A percentile compares a stretch with the other conserved stretches of the same genome.
Evolutionary conservation across 2,113 vertebrate genomes (phyloP).

Genomic region (Odocoileus hemionus): DNA sequence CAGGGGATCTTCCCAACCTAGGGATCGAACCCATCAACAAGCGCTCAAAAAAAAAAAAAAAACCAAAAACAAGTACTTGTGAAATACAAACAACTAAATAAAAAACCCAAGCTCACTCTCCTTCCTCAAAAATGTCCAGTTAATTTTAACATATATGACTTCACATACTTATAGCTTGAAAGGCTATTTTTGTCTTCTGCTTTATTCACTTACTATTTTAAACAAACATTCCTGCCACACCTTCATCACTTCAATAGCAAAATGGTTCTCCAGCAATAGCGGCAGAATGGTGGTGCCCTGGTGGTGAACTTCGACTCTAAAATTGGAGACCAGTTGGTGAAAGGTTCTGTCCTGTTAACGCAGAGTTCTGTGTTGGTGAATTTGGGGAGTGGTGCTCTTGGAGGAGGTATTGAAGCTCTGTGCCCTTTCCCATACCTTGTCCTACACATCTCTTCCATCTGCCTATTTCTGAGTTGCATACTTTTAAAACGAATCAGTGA

Average conservation of each 20-base stretch:
- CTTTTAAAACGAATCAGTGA: neutral
- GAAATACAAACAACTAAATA: neutral
- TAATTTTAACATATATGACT: neutral
- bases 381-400: neutral
- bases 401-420: neutral
- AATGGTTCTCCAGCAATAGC: neutral
- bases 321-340: neutral
- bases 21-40: neutral
- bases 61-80: neutral
- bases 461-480: neutral
- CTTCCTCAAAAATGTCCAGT: neutral
- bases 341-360: neutral
- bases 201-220: conserved; percentile 3
- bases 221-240: neutral
- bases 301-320: neutral
- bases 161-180: neutral
- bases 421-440: neutral
- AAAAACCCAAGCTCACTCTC: neutral
- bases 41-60: neutral
- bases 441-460: neutral
- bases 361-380: neutral
- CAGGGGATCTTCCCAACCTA: neutral
- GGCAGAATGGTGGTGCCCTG: neutral
- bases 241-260: neutral
- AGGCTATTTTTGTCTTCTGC: neutral